A percentile compares a stretch with the other conserved stretches of the same genome.
Conservation (phyloP, 1,140 invertebrate species). For the Palaemon carinicauda region DNA sequence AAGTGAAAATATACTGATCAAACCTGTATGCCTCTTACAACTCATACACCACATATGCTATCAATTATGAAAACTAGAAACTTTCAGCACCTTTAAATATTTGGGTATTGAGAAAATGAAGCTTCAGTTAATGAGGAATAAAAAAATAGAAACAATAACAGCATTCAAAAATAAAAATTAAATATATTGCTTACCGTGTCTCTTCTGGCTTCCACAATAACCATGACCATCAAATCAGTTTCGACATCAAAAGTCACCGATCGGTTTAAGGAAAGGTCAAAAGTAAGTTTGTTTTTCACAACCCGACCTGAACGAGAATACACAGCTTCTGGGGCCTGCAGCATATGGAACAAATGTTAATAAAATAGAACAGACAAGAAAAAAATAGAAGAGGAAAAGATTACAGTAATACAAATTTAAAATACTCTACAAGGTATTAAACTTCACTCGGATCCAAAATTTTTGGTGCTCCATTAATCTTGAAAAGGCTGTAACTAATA, state of each 20-base stretch:
- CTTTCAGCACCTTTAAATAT: too few species aligned
- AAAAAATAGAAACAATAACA: too few species aligned
- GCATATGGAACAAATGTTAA: neutral
- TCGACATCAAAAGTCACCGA: slow-evolving; percentile 37
- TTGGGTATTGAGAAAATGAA: too few species aligned
- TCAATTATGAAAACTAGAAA: too few species aligned
- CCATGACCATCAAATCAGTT: slow-evolving; percentile 23
- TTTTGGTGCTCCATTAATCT: too few species aligned
- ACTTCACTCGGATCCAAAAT: too few species aligned
- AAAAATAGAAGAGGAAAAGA: neutral
- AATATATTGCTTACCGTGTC: slow-evolving; percentile 3
- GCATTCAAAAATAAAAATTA: too few species aligned
- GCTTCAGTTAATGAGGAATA: too few species aligned
- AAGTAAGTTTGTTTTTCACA: neutral
- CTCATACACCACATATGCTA: too few species aligned
- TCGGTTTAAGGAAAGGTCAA: slow-evolving; percentile 28
- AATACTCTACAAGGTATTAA: neutral
- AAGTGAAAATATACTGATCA: too few species aligned
- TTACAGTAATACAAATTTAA: neutral
- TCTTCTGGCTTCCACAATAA: slow-evolving; percentile 31
- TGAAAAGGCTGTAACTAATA: too few species aligned
- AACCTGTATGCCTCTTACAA: too few species aligned
- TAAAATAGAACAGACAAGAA: neutral
- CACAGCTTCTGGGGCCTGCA: neutral
- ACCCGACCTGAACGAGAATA: slow-evolving; percentile 30